Conservation (phyloP, 1,140 invertebrate genomes). For the Sinella curviseta region DNA sequence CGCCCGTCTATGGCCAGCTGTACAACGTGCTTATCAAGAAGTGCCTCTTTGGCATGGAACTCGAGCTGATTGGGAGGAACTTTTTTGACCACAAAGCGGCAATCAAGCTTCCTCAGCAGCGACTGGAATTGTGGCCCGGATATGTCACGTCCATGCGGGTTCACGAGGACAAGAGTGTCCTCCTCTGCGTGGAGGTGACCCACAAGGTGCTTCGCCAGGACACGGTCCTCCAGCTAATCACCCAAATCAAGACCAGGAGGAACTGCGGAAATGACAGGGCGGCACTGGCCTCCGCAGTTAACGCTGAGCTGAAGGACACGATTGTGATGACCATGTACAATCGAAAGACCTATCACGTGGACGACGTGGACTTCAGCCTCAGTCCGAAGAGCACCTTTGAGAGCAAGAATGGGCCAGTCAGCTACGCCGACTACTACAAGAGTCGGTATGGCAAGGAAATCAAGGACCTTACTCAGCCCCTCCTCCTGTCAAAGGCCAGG, state of each 20-base stretch:
- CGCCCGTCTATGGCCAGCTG: conserved; percentile 58
- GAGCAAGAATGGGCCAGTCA: not conserved
- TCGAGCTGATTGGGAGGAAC: conserved; percentile 62
- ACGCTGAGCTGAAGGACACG: not conserved
- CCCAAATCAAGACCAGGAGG: not conserved
- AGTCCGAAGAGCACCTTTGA: not conserved
- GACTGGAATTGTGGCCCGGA: conserved; percentile 69
- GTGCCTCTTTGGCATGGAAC: conserved; percentile 62
- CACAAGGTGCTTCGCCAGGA: conserved; percentile 72
- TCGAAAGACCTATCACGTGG: conserved; percentile 73
- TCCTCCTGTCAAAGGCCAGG: conserved; percentile 30
- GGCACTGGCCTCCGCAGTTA: not conserved
- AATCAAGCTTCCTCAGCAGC: conserved; percentile 55
- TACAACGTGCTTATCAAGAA: conserved; percentile 76
- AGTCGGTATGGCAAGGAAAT: conserved; percentile 51
- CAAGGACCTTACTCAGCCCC: conserved; percentile 39
- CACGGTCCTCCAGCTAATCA: conserved; percentile 59
- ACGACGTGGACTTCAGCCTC: conserved; percentile 60
- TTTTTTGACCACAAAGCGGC: conserved; percentile 49
- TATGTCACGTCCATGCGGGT: conserved; percentile 76
- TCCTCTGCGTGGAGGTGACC: conserved; percentile 72
- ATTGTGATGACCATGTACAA: conserved; percentile 66
- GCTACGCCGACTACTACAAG: conserved; percentile 66
- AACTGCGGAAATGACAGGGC: not conserved
- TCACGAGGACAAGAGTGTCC: conserved; percentile 65